These are phyloP conservation scores for Pammene fasciana DNA, from an alignment of 2,888 invertebrate species.

Conservation along the genomic window DNA sequence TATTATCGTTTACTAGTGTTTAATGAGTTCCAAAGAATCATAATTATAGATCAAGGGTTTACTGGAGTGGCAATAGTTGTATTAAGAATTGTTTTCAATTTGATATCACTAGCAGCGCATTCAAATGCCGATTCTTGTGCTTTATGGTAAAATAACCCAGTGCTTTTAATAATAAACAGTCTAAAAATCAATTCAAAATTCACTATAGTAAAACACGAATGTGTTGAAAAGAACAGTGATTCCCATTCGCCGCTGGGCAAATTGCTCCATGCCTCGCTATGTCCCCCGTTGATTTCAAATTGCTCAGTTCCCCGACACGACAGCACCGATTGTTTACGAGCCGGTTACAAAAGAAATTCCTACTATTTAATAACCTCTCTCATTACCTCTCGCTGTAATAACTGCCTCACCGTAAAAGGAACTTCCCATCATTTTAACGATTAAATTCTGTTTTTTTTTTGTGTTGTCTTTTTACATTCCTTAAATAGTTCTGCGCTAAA, in stretches of 20 bases:
- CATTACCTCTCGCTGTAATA: conserved; percentile 18
- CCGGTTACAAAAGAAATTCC: conserved; percentile 34
- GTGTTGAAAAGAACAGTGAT: conserved; percentile 40
- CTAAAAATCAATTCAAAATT: too few relatives aligned
- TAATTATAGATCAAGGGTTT: too few relatives aligned
- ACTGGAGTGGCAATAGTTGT: too few relatives aligned
- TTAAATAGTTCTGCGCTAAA: too few relatives aligned
- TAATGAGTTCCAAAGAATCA: neutral
- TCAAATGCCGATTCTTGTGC: too few relatives aligned
- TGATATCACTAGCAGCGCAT: too few relatives aligned
- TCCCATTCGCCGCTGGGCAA: conserved; percentile 40
- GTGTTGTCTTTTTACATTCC: neutral
- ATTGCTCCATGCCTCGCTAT: conserved; percentile 37
- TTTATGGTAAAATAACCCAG: too few relatives aligned
- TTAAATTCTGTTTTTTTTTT: too few relatives aligned
- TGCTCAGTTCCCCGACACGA: conserved; percentile 38
- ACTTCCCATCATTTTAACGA: conserved; percentile 9
- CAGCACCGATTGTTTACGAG: conserved; percentile 32
- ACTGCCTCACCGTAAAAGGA: conserved; percentile 15
- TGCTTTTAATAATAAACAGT: too few relatives aligned
- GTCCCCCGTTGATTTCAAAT: conserved; percentile 39
- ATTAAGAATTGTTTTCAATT: too few relatives aligned
- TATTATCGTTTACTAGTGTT: neutral
- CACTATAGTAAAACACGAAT: conserved; percentile 24
- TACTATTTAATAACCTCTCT: conserved; percentile 28